Base-by-base conservation (phyloP, 2,797 vertebrate genomes). In the Phrynocephalus vlangalii region DNA sequence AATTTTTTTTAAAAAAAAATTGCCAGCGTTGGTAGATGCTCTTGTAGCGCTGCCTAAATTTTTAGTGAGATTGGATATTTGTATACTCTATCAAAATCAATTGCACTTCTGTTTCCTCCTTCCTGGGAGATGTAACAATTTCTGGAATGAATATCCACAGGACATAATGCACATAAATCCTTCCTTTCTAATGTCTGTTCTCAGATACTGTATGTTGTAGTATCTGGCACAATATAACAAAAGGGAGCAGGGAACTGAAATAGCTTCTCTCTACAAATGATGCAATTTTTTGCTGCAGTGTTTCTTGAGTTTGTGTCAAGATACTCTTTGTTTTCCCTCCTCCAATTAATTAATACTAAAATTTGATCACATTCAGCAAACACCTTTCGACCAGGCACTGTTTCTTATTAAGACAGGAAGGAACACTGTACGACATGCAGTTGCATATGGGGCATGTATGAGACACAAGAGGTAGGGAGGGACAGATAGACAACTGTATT, bases 331-430 rank as follows among this genome's bases (percentile, higher is more conserved):
- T 48, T 67, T 16, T 48, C 30, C 52, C 28, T 10, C 22, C 10
- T 7, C 26, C 77, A 67, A 63, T 63, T 44, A 86, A 85, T 86
- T 71, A 72, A 71, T 28, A 79, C 38, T 18, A 63, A 77, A 24
- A 71, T 48, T 63, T 72, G 26, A 78, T 83, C 75, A 24, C 6
- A 82, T 60, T 60, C 33, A 86, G 56, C 20, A 88, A 48, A 44
- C 28, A 50, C 1, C 71, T 79, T 60, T 3, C 24, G 80, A 26
- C 15, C 8, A 8, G 2, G 38, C 33, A 77, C 24, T 22, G 60
- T 75, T 26, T 67, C 82, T 83, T 79, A 44, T 22, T 63, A 52
- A 79, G 82, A 79, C 13, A 24, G 28, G 44, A 28, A 38, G 30
- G 8, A 28, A 26, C 30, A 63, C 5, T 60, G 15, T 71, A 60